A percentile compares a stretch with the other conserved stretches of the same genome.
phyloP scores from a whole-genome alignment of 2,113 vertebrate species.

The Odontesthes bonariensis region DNA sequence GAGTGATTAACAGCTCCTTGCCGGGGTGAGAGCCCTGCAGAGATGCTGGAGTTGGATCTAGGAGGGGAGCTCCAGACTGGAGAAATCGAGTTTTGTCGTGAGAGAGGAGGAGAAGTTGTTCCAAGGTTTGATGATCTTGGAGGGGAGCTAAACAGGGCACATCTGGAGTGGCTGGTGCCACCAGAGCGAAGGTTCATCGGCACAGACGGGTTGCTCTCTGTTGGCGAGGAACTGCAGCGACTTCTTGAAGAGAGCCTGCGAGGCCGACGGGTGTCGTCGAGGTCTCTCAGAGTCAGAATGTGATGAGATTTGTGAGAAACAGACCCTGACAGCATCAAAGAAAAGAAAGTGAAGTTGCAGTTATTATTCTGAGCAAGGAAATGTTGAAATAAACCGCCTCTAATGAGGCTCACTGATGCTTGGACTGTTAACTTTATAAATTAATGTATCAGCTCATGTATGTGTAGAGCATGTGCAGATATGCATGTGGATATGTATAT shows the following conservation, averaged over 20 bases:
- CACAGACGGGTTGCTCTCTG: conserved; percentile 65
- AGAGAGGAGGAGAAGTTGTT: conserved; percentile 72
- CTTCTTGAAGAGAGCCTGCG: conserved; percentile 82
- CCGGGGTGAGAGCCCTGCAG: conserved; percentile 80
- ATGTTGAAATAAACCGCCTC: too few relatives aligned
- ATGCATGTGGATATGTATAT: too few relatives aligned
- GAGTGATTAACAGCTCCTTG: conserved; percentile 63
- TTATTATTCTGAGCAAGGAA: too few relatives aligned
- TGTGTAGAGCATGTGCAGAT: too few relatives aligned
- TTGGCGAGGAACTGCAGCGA: conserved; percentile 80
- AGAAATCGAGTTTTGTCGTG: conserved; percentile 60
- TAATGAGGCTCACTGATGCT: too few relatives aligned
- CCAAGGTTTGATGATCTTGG: conserved; percentile 62
- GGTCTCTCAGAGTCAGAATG: conserved; percentile 88
- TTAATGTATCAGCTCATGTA: too few relatives aligned
- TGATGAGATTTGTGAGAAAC: conserved; percentile 83
- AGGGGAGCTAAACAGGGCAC: conserved; percentile 72
- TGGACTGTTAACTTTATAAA: too few relatives aligned
- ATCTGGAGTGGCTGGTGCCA: conserved; percentile 57
- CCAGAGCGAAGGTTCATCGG: conserved; percentile 82
- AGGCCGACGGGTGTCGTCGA: conserved; percentile 84
- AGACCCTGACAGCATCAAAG: conserved; percentile 38
- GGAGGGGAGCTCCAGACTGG: conserved; percentile 79
- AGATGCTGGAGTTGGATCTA: conserved; percentile 73
- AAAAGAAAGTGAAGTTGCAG: background rate